A percentile compares a stretch with the other conserved stretches of the same genome.
These are phyloP conservation scores for Alloplasta piceator DNA, from an alignment of 2,888 invertebrate species.

Conservation along the genomic window DNA sequence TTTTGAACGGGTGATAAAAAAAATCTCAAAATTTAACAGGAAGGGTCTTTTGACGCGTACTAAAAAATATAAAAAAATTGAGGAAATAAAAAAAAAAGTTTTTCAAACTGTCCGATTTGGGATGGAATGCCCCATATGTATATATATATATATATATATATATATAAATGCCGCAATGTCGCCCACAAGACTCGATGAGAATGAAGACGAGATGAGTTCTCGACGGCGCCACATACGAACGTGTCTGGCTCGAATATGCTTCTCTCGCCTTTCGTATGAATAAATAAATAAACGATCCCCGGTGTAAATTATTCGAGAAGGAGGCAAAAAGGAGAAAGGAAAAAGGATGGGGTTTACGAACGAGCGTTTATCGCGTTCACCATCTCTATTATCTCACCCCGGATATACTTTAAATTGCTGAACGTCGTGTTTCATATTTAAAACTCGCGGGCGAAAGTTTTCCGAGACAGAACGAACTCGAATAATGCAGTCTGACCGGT, in stretches of 20 bases:
- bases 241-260: neutral
- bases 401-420: too few relatives aligned
- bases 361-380: neutral
- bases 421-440: slow-evolving; percentile 24
- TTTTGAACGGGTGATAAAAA: too few relatives aligned
- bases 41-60: too few relatives aligned
- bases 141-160: neutral
- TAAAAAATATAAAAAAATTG: too few relatives aligned
- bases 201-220: slow-evolving; percentile 24
- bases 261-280: slow-evolving; percentile 3
- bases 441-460: neutral
- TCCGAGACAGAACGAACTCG: slow-evolving; percentile 9
- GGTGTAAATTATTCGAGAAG: slow-evolving; percentile 24
- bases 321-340: neutral
- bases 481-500: slow-evolving; percentile 29
- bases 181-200: slow-evolving; percentile 14
- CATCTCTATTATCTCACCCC: slow-evolving; percentile 5
- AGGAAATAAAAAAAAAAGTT: too few relatives aligned
- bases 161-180: neutral
- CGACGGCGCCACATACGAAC: neutral
- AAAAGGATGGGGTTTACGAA: neutral
- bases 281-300: slow-evolving; percentile 9
- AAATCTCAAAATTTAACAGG: too few relatives aligned
- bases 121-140: too few relatives aligned
- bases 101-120: too few relatives aligned